Evolutionary conservation across 2,888 invertebrate genomes (phyloP).

Genomic region (Piscicola geometra): DNA sequence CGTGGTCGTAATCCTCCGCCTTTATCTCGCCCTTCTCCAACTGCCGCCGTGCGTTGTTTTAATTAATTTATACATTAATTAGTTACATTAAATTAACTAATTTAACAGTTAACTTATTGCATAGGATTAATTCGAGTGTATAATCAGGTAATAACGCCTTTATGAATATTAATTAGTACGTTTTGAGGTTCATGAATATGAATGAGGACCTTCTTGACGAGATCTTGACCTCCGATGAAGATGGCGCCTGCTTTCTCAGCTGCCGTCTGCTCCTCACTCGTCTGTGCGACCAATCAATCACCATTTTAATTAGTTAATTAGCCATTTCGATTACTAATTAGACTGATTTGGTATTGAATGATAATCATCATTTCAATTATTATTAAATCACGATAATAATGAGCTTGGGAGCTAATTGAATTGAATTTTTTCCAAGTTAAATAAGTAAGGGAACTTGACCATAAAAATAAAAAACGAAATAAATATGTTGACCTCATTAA

Average conservation of each 20-base stretch:
- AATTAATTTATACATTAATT: background rate
- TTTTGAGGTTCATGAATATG: background rate
- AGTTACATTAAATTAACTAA: background rate
- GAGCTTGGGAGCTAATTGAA: too few species aligned
- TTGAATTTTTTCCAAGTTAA: too few species aligned
- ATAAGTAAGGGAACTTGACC: too few species aligned
- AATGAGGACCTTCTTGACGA: constrained; percentile 47
- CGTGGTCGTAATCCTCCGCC: constrained; percentile 46
- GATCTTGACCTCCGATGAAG: constrained; percentile 46
- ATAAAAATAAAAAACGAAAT: too few species aligned
- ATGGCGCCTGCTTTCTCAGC: constrained; percentile 47
- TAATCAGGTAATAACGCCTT: too few species aligned
- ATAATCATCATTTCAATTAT: background rate
- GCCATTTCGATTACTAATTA: background rate
- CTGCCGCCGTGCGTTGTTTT: too few species aligned
- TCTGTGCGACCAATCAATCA: constrained; percentile 43
- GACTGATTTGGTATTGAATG: background rate
- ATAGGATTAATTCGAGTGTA: too few species aligned
- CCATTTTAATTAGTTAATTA: too few species aligned
- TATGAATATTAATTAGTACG: background rate
- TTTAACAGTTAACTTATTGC: background rate
- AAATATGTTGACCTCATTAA: too few species aligned
- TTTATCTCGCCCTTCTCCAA: constrained; percentile 45
- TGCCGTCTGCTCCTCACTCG: constrained; percentile 42
- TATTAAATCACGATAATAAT: background rate